phyloP scores from a whole-genome alignment of 2,113 vertebrate genomes.

The Benitochromis conjunctus region DNA sequence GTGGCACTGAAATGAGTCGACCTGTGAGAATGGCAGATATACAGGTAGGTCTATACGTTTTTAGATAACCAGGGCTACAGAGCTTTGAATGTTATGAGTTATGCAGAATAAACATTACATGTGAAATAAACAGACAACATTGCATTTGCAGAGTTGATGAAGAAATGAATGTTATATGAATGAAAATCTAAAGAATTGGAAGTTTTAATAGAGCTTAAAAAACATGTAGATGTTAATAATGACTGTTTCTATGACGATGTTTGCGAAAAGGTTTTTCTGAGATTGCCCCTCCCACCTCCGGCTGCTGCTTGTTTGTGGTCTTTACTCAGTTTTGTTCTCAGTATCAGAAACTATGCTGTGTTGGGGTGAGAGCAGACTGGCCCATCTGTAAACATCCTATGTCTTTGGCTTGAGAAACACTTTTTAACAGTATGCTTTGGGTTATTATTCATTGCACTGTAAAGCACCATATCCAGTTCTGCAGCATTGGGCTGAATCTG shows the following conservation, averaged over 20 bases:
- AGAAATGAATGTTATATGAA: no score
- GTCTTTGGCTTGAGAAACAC: no score
- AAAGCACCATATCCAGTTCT: background rate
- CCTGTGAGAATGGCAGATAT: background rate
- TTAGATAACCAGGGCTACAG: background rate
- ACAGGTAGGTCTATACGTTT: fast-evolving
- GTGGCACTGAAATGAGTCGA: no score
- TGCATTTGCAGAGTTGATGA: no score
- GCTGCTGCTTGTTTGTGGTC: no score
- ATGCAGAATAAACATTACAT: no score
- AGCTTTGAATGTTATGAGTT: background rate
- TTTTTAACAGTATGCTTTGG: background rate
- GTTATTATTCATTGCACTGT: background rate
- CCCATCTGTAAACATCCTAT: no score
- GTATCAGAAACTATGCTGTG: background rate
- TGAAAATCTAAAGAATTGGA: no score
- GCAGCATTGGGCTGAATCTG: background rate
- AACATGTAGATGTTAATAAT: background rate
- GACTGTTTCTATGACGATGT: background rate
- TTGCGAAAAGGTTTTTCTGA: background rate
- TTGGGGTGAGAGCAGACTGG: background rate
- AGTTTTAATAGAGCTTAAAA: no score
- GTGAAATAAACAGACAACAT: no score
- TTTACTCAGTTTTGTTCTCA: background rate
- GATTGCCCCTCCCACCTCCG: background rate